Evolutionary conservation across 2,113 vertebrate genomes (phyloP), one percentile per base, ranked within the genome.

Genomic region (Spea bombifrons): DNA sequence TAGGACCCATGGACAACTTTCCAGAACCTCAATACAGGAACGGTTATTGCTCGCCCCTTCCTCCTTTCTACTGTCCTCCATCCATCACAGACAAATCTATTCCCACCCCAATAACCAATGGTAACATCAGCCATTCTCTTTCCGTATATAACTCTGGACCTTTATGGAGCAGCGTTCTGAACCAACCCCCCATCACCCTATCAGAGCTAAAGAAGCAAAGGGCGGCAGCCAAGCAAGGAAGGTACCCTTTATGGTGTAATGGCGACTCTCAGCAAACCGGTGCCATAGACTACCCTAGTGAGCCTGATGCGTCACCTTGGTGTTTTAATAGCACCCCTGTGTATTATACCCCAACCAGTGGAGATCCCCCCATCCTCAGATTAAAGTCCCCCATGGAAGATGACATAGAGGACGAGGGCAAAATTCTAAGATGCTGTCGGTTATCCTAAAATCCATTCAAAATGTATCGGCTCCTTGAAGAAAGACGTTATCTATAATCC

Each of bases 201-300:
- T 94, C 96, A 0, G 96, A 99, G 87, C 92, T 99, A 65, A 99
- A 99, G 87, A 92, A 94, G 83, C 96, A 99, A 88, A 90, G 97
- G 65, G 91, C 94, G 0, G 97, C 97, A 0, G 94, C 97, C 87
- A 99, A 98, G 17, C 85, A 97, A 4, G 90, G 96, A 72, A 94
- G 87, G 73, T 94, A 96, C 82, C 93, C 95, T 3, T 89, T 96
- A 87, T 93, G 97, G 80, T 85, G 93, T 80, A 90, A 94, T 5
- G 89, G 92, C 66, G 55, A 91, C 74, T 88, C 87, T 75, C 91
- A 91, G 7, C 79, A 77, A 44, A 83, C 87, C 0, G 85, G 81
- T 86, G 83, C 75, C 0, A 92, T 93, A 8, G 91, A 94, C 8
- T 92, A 94, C 82, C 89, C 95, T 87, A 90, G 92, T 0, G 90